These are phyloP conservation scores for Papilio protenor DNA, from an alignment of 2,888 invertebrate species.

Conservation along the genomic window DNA sequence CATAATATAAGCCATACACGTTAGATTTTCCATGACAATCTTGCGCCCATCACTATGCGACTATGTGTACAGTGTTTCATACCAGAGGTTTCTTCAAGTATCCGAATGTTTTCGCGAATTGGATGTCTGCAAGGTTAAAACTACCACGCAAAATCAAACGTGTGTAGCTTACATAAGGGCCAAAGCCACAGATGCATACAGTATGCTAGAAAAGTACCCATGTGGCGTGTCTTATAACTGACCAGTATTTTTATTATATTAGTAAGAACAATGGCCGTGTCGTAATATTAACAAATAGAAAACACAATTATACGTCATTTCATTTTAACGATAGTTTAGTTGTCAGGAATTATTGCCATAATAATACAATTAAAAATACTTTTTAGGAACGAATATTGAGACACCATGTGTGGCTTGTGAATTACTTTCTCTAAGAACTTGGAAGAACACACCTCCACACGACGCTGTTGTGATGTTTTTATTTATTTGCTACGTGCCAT, in stretches of 20 bases:
- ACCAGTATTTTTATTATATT: neutral
- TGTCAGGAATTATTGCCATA: neutral
- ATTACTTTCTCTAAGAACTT: slow-evolving; percentile 38
- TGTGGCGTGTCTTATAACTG: no score
- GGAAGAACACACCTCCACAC: slow-evolving; percentile 13
- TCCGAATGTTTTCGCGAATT: no score
- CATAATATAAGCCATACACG: neutral
- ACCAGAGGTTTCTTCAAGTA: no score
- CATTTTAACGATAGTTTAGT: neutral
- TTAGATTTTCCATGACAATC: neutral
- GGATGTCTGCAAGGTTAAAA: neutral
- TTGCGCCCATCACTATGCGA: neutral
- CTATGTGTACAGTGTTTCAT: no score
- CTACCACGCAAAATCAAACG: neutral
- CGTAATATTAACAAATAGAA: neutral
- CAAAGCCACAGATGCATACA: neutral
- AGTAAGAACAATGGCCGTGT: neutral
- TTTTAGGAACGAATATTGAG: slow-evolving; percentile 20
- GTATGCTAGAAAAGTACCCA: neutral
- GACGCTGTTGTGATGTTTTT: neutral
- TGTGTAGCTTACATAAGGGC: neutral
- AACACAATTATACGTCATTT: neutral
- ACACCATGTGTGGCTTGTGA: slow-evolving; percentile 17
- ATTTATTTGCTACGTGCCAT: slow-evolving; percentile 16
- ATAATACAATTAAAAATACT: neutral